Conservation (phyloP, 2,113 vertebrate genomes). For the Apeltes quadracus region DNA sequence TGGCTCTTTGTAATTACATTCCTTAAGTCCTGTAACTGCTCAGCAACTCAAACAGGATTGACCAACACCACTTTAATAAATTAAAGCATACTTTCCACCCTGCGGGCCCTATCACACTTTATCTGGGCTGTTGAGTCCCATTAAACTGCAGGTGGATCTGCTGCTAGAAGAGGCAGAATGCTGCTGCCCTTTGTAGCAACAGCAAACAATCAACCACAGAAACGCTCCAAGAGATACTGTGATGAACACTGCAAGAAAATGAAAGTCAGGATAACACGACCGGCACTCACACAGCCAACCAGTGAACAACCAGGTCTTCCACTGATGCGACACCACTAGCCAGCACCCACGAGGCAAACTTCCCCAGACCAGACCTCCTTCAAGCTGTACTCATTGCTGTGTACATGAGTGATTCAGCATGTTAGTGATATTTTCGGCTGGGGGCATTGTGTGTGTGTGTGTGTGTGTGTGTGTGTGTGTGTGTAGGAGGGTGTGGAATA, state of each 20-base stretch:
- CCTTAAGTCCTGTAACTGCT: too few species aligned
- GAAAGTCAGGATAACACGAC: conserved; percentile 18
- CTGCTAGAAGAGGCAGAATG: neutral
- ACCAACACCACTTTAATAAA: too few species aligned
- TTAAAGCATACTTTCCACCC: too few species aligned
- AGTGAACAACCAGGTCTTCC: conserved; percentile 2
- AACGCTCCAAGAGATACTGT: neutral
- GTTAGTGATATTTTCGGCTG: conserved; percentile 50
- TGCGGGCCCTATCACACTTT: too few species aligned
- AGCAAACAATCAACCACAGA: neutral
- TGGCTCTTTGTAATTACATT: too few species aligned
- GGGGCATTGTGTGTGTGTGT: conserved; percentile 7
- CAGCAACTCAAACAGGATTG: too few species aligned
- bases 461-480: conserved; percentile 5
- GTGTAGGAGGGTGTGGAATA: conserved; percentile 7
- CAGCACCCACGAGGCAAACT: neutral
- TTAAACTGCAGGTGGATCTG: neutral
- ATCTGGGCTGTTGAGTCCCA: neutral
- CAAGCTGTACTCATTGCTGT: conserved; percentile 44
- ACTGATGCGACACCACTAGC: conserved; percentile 14
- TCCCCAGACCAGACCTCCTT: conserved; percentile 1
- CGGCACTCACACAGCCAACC: conserved; percentile 19
- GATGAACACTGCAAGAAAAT: conserved; percentile 13
- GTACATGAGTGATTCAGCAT: conserved; percentile 47
- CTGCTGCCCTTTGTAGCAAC: neutral